Evolutionary conservation across 2,113 vertebrate species (phyloP).

Genomic region (Chiloscyllium plagiosum): DNA sequence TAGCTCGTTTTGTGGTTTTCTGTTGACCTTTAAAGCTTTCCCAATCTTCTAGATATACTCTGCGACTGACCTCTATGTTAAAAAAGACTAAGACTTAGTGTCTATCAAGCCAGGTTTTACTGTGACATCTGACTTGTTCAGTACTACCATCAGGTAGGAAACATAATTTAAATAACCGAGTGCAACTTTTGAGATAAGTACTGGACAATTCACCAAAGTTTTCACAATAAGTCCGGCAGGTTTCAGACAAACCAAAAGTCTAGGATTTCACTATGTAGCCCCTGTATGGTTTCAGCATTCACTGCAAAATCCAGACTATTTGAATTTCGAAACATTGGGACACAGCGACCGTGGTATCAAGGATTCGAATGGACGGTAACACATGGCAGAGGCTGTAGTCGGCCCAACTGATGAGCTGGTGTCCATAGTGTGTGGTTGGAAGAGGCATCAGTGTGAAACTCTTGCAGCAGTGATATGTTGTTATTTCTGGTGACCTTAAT

Average conservation of each 20-base stretch:
- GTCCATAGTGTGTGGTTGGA: neutral
- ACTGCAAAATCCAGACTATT: neutral
- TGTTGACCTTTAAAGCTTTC: too few species aligned
- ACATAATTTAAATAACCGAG: too few species aligned
- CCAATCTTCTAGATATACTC: too few species aligned
- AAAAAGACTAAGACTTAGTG: too few species aligned
- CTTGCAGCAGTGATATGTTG: neutral
- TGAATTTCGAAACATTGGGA: neutral
- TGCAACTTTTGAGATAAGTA: too few species aligned
- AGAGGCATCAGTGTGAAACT: neutral
- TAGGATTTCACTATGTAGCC: neutral
- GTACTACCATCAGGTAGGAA: too few species aligned
- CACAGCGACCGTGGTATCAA: neutral
- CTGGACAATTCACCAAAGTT: neutral
- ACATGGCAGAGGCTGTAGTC: too few species aligned
- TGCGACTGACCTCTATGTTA: too few species aligned
- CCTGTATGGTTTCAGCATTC: neutral
- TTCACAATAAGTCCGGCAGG: neutral
- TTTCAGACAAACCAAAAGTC: too few species aligned
- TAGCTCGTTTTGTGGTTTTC: too few species aligned
- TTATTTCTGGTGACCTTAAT: neutral
- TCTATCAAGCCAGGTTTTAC: too few species aligned
- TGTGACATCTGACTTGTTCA: too few species aligned
- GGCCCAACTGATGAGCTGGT: neutral
- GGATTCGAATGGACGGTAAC: neutral